Evolutionary conservation across 2,797 vertebrate species (phyloP).

Genomic region (Poecilia velifera): DNA sequence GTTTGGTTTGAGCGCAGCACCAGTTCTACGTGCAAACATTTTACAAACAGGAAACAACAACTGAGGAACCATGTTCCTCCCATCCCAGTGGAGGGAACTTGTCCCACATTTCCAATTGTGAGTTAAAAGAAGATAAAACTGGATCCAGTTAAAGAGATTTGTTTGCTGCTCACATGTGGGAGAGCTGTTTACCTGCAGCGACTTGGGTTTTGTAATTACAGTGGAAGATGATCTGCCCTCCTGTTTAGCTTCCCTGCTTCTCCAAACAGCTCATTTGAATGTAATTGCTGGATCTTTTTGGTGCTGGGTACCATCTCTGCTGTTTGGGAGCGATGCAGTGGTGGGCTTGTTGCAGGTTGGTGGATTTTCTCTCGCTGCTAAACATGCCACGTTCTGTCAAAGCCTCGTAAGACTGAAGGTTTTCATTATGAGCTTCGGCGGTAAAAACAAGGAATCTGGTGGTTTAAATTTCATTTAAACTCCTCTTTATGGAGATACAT

Average conservation of each 20-base stretch:
- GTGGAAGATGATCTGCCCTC: not conserved
- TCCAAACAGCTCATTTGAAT: slow-evolving; percentile 26
- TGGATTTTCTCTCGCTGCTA: slow-evolving; percentile 31
- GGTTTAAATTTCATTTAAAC: no score
- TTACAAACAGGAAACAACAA: not conserved
- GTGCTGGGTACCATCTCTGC: slow-evolving; percentile 6
- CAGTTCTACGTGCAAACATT: not conserved
- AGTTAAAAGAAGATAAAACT: not conserved
- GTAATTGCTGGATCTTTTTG: not conserved
- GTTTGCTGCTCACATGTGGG: slow-evolving; percentile 6
- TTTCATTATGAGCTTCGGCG: not conserved
- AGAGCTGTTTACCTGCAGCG: slow-evolving; percentile 1
- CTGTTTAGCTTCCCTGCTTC: slow-evolving; percentile 12
- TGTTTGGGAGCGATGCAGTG: slow-evolving; percentile 22
- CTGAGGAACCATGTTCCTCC: not conserved
- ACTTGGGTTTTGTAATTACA: slow-evolving; percentile 10
- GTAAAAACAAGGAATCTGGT: not conserved
- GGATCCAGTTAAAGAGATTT: not conserved
- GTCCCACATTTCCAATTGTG: not conserved
- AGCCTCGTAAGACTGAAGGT: not conserved
- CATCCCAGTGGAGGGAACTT: not conserved
- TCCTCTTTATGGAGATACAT: not conserved
- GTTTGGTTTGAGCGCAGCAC: no score
- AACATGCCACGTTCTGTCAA: not conserved
- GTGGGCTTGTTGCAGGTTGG: slow-evolving; percentile 53